Evolutionary conservation across 2,888 invertebrate genomes (phyloP), one percentile per base, ranked within the genome.

Genomic region (Epinotia brunnichana): DNA sequence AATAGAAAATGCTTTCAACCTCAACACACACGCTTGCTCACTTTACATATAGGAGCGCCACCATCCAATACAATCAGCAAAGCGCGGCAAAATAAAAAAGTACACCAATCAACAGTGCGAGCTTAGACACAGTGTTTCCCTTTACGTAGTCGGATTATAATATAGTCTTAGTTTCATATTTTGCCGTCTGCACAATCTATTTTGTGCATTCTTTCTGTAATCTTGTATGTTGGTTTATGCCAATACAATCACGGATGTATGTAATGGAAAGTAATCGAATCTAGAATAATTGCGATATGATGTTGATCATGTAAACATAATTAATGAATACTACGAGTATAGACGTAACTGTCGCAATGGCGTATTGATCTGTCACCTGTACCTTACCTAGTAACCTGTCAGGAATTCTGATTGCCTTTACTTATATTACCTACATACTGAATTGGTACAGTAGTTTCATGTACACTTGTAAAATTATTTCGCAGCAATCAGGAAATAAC

Each of bases 1-100:
- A 83, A 78, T 80, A 80, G 81, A 81, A 79, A 78, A 82, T 80
- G 82, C 79, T 83, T 83, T 81, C 82, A 80, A 81, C 76, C 70
- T 69, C 68, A 74, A 35, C 67, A 19, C 56, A 67, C 44, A 24
- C 11, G 29, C 9, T 19, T 56, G 15, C 44, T 48, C 71, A 61
- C 29, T 61, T 67, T 35, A n/a, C n/a, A n/a, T n/a, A 15, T 17
- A 21, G 67, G 17, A 48, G 66, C 67, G 48, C 54, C 71, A 67
- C 71, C 35, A 35, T 61, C 44, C 54, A 72, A 11, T 54, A 3
- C 15, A 56, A 21, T 19, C 13, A 29, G 15, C 44, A 70, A 66
- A 21, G n/a, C 4, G 7, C 59, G 11, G 54, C 17, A 24, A 19
- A 60, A 21, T 60, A 3, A 11, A 44, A 56, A 53, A 41, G 24